Evolutionary conservation across 2,113 vertebrate species (phyloP).

Genomic region (Regulus satrapa): DNA sequence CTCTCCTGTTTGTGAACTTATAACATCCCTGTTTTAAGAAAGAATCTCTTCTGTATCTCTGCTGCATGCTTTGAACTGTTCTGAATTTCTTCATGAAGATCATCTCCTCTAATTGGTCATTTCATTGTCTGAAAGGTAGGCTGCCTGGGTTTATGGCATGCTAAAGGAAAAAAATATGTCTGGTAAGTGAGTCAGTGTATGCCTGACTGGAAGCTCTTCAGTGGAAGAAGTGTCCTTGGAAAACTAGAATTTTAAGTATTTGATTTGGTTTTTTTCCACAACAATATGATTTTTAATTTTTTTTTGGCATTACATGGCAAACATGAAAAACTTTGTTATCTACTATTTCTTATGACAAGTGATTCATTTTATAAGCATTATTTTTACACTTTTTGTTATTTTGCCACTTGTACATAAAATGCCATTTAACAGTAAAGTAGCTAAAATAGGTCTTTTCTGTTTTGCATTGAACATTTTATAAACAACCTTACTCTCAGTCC

Average conservation of each 20-base stretch:
- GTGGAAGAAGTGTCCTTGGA: background rate
- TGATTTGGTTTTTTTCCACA: background rate
- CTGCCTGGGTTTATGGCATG: background rate
- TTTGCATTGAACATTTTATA: background rate
- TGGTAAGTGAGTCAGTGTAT: background rate
- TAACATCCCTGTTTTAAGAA: background rate
- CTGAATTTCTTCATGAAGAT: background rate
- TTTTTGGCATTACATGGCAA: background rate
- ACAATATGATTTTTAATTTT: background rate
- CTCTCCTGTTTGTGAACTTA: background rate
- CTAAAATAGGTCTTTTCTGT: background rate
- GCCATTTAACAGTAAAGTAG: background rate
- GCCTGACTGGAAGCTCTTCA: background rate
- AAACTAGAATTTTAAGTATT: background rate
- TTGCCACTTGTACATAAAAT: background rate
- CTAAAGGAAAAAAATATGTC: background rate
- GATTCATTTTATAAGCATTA: background rate
- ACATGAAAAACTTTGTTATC: background rate
- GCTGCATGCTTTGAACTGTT: background rate
- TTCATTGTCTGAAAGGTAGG: background rate
- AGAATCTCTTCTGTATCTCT: background rate
- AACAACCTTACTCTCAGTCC: background rate
- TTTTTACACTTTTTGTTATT: background rate
- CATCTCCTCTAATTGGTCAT: background rate
- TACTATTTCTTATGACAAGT: background rate